Evolutionary conservation across 2,888 invertebrate species (phyloP).

Genomic region (Aspidiotus rigidus): DNA sequence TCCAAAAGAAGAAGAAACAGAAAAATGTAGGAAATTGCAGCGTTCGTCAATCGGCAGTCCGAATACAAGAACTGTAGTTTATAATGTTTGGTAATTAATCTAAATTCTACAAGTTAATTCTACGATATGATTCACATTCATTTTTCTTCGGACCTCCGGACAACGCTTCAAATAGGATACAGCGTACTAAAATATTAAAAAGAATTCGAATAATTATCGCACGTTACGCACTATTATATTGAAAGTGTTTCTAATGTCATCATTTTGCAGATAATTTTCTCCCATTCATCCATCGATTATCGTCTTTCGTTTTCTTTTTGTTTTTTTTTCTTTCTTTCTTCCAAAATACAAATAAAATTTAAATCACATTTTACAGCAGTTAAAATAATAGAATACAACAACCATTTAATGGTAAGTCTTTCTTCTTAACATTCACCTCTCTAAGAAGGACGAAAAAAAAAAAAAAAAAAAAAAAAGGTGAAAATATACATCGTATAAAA

Average conservation of each 20-base stretch:
- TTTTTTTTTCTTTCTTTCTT: background rate
- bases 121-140: slow-evolving; percentile 3
- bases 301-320: too few relatives aligned
- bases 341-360: slow-evolving; percentile 16
- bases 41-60: background rate
- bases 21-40: too few relatives aligned
- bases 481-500: slow-evolving; percentile 5
- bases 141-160: background rate
- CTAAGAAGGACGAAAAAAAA: too few relatives aligned
- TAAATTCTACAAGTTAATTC: slow-evolving; percentile 2
- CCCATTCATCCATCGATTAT: too few relatives aligned
- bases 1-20: background rate
- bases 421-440: slow-evolving; percentile 13
- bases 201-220: too few relatives aligned
- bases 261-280: too few relatives aligned
- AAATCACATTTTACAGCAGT: slow-evolving; percentile 14
- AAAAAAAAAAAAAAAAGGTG: background rate
- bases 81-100: background rate
- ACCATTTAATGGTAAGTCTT: slow-evolving; percentile 26
- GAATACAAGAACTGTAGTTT: background rate
- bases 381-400: slow-evolving; percentile 16
- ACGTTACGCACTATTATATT: too few relatives aligned
- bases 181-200: too few relatives aligned
- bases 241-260: too few relatives aligned
- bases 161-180: background rate